A percentile compares a stretch with the other conserved stretches of the same genome.
Conservation (phyloP, 2,113 vertebrate genomes). For the Delphinapterus leucas region DNA sequence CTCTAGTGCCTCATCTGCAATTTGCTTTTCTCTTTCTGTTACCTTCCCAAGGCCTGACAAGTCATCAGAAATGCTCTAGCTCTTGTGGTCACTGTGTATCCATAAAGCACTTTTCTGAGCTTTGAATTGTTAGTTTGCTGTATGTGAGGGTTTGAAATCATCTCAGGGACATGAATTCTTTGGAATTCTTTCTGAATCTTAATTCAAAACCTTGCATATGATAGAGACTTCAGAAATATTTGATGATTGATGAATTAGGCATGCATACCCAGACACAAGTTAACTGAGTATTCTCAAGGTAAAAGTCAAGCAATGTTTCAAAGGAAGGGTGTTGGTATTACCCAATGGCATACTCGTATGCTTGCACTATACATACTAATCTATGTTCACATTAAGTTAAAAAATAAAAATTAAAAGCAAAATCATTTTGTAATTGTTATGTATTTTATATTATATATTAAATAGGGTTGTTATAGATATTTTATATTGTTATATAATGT, state of each 20-base stretch:
- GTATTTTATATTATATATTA: not conserved
- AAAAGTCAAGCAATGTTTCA: not conserved
- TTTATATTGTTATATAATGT: not conserved
- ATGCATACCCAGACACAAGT: not conserved
- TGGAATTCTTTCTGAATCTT: not conserved
- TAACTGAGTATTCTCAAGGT: not conserved
- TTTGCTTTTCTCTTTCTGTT: not conserved
- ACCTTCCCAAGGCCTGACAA: not conserved
- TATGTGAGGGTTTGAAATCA: not conserved
- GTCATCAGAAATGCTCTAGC: not conserved
- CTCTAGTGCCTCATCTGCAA: not conserved
- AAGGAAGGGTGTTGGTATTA: not conserved
- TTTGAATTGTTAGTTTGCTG: not conserved
- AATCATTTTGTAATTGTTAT: not conserved
- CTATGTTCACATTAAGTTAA: not conserved
- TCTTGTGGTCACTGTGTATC: not conserved
- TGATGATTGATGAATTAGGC: not conserved
- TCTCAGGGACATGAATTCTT: not conserved
- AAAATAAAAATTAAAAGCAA: not conserved
- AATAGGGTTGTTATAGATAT: not conserved
- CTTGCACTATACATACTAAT: not conserved
- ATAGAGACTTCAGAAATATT: not conserved
- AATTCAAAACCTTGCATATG: not conserved
- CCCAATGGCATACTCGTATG: not conserved
- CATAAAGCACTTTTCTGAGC: not conserved